Conservation (phyloP, 2,888 invertebrate species). For the Rotaria magnacalcarata region DNA sequence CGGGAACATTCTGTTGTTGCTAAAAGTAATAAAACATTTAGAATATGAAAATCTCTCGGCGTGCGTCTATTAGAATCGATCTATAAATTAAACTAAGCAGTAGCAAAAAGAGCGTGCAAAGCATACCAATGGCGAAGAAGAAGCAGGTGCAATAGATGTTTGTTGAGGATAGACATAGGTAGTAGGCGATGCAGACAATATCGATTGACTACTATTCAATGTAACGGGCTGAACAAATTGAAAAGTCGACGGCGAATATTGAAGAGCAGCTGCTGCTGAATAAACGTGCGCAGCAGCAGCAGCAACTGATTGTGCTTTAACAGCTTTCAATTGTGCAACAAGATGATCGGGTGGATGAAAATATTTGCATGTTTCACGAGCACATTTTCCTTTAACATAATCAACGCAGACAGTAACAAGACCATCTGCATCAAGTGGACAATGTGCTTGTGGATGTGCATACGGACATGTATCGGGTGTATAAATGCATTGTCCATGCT, state of each 20-base stretch:
- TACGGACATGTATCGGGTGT: slow-evolving; percentile 95
- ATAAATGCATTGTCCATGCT: slow-evolving; percentile 95
- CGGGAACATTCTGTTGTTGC: background rate
- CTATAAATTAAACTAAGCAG: background rate
- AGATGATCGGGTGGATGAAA: slow-evolving; percentile 99
- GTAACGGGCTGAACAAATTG: background rate
- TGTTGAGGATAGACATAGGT: slow-evolving; percentile 30
- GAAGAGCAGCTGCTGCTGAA: background rate
- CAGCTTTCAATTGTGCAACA: slow-evolving; percentile 84
- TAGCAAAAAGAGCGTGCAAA: background rate
- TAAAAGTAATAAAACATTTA: background rate
- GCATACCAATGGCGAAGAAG: slow-evolving; percentile 42
- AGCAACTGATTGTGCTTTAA: slow-evolving; percentile 9
- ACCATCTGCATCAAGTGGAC: slow-evolving; percentile 87
- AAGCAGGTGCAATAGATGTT: slow-evolving; percentile 36
- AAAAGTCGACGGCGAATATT: slow-evolving; percentile 27
- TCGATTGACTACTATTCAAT: background rate
- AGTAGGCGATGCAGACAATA: background rate
- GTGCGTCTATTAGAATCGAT: too few relatives aligned
- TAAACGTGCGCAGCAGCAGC: slow-evolving; percentile 5
- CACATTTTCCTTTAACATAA: slow-evolving; percentile 77
- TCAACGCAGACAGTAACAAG: slow-evolving; percentile 99
- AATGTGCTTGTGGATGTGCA: slow-evolving; percentile 91
- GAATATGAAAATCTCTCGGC: background rate
- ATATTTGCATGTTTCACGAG: slow-evolving; percentile 98